Evolutionary conservation across 2,113 vertebrate species (phyloP).

Genomic region (Pomatorhinus ruficollis): DNA sequence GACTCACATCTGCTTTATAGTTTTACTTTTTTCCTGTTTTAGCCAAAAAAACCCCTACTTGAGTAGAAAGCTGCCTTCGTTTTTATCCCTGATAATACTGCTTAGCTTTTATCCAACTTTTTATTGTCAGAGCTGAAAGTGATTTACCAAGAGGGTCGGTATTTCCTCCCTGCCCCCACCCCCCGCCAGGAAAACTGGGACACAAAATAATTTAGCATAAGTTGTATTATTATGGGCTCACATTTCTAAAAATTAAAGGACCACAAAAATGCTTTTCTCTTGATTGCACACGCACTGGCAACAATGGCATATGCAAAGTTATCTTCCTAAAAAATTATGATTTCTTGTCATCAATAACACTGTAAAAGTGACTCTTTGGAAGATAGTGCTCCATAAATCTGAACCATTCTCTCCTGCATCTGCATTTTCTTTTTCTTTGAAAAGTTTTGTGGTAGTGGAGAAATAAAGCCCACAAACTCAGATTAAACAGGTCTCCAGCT

Average conservation of each 20-base stretch:
- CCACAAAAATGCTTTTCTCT: neutral
- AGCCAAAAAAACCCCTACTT: neutral
- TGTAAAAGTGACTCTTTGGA: neutral
- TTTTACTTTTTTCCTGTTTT: neutral
- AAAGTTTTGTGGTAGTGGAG: neutral
- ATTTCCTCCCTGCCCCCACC: neutral
- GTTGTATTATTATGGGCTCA: neutral
- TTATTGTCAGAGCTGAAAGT: neutral
- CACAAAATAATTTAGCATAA: neutral
- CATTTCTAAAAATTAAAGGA: neutral
- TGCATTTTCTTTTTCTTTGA: neutral
- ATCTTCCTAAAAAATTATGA: neutral
- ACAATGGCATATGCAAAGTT: neutral
- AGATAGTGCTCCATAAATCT: conserved; percentile 7
- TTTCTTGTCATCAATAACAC: neutral
- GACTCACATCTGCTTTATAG: neutral
- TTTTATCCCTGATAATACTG: neutral
- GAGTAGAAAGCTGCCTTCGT: neutral
- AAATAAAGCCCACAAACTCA: neutral
- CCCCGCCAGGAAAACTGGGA: neutral
- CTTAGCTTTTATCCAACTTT: neutral
- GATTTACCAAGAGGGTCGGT: neutral
- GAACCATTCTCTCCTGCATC: neutral
- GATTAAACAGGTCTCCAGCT: neutral
- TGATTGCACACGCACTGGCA: neutral